A percentile compares a stretch with the other conserved stretches of the same genome.
phyloP scores from a whole-genome alignment of 2,888 invertebrate genomes.

The Terebella lapidaria region DNA sequence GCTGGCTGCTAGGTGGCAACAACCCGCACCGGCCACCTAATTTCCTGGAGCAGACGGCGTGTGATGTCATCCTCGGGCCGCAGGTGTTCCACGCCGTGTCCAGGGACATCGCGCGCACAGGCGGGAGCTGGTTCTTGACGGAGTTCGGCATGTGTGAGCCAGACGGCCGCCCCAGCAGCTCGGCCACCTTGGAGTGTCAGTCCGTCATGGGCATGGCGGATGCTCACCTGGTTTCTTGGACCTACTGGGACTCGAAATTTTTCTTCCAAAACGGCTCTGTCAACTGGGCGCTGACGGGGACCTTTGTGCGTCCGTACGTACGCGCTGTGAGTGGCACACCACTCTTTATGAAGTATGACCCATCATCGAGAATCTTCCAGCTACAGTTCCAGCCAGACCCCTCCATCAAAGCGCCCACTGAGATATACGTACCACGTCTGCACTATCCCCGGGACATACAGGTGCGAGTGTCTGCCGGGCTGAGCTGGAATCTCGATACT shows the following conservation, averaged over 20 bases:
- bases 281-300: conserved; percentile 13
- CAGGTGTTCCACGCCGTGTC: conserved; percentile 20
- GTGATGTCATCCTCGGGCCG: conserved; percentile 28
- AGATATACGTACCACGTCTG: neutral
- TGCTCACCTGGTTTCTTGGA: conserved; percentile 34
- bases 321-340: conserved; percentile 31
- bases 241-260: conserved; percentile 37
- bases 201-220: conserved; percentile 29
- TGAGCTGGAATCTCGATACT: neutral
- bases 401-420: neutral
- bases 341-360: conserved; percentile 23
- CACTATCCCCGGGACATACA: neutral
- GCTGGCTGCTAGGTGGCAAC: conserved; percentile 28
- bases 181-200: conserved; percentile 29
- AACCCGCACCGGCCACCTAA: conserved; percentile 15
- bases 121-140: conserved; percentile 33
- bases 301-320: conserved; percentile 30
- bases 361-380: neutral
- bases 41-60: conserved; percentile 19
- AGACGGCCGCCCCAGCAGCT: conserved; percentile 20
- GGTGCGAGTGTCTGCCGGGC: neutral
- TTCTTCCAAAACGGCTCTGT: conserved; percentile 24
- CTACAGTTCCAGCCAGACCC: neutral
- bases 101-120: conserved; percentile 21
- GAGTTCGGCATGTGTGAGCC: conserved; percentile 37